phyloP scores from a whole-genome alignment of 2,113 vertebrate genomes.

The Colaptes auratus region DNA sequence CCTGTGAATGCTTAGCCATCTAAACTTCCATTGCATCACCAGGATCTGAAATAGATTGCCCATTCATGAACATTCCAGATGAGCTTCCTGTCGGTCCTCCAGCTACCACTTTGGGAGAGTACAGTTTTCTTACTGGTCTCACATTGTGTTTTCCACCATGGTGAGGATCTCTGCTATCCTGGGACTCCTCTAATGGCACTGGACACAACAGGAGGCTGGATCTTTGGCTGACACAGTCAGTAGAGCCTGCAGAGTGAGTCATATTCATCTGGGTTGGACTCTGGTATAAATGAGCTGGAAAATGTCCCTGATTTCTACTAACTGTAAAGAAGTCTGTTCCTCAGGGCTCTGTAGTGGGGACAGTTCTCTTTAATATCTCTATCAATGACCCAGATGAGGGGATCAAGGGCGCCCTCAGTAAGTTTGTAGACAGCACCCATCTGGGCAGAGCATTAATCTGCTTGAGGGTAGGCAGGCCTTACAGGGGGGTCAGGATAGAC shows the following conservation, averaged over 20 bases:
- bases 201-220: not conserved
- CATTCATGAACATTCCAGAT: not conserved
- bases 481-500: too few relatives aligned
- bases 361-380: not conserved
- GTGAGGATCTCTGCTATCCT: not conserved
- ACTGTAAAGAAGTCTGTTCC: not conserved
- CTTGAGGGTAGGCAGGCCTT: not conserved
- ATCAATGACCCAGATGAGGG: not conserved
- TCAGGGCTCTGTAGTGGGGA: fast-evolving
- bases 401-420: not conserved
- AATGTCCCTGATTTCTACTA: not conserved
- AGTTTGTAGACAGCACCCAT: not conserved
- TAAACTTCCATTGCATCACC: not conserved
- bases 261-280: not conserved
- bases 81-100: not conserved
- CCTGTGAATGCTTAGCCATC: not conserved
- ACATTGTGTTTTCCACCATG: not conserved
- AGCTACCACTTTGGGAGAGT: not conserved
- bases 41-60: not conserved
- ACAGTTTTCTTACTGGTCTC: not conserved
- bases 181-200: not conserved
- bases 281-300: not conserved
- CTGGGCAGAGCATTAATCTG: fast-evolving
- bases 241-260: not conserved
- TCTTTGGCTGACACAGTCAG: not conserved